Evolutionary conservation across 1,140 invertebrate genomes (phyloP).

Genomic region (Drosophila grimshawi): DNA sequence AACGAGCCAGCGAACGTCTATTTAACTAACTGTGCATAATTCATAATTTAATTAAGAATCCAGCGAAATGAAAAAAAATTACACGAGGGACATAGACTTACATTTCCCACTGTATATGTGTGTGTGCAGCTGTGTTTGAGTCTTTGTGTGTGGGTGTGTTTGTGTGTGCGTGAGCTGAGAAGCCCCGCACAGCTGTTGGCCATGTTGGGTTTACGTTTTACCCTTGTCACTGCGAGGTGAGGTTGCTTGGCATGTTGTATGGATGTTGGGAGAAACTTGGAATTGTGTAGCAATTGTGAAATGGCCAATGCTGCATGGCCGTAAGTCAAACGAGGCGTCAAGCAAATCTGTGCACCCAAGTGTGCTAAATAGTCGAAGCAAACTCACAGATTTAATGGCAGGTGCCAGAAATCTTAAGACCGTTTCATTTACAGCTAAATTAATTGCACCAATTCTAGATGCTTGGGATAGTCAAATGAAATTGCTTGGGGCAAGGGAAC

Average conservation of each 20-base stretch:
- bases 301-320: constrained; percentile 47
- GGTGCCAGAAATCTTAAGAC: constrained; percentile 46
- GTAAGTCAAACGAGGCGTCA: constrained; percentile 51
- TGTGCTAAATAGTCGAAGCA: constrained; percentile 27
- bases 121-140: constrained; percentile 8
- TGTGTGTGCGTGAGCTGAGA: constrained; percentile 46
- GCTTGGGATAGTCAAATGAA: constrained; percentile 14
- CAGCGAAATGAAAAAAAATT: constrained; percentile 64
- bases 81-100: constrained; percentile 49
- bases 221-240: constrained; percentile 43
- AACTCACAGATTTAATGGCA: constrained; percentile 49
- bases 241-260: constrained; percentile 11
- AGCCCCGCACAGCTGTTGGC: constrained; percentile 73
- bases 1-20: constrained; percentile 43
- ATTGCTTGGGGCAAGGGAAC: constrained; percentile 29
- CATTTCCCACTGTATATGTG: constrained; percentile 12
- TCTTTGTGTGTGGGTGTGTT: constrained; percentile 20
- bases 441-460: constrained; percentile 19
- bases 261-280: neutral
- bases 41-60: constrained; percentile 78
- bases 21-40: constrained; percentile 76
- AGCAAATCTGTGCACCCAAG: constrained; percentile 50
- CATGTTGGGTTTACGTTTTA: constrained; percentile 50
- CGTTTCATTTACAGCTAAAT: constrained; percentile 36
- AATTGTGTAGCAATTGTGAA: constrained; percentile 30